Percentiles rank a stretch among this genome's conserved stretches.
Conservation (phyloP, 2,888 invertebrate species). For the Peribatodes rhomboidaria region DNA sequence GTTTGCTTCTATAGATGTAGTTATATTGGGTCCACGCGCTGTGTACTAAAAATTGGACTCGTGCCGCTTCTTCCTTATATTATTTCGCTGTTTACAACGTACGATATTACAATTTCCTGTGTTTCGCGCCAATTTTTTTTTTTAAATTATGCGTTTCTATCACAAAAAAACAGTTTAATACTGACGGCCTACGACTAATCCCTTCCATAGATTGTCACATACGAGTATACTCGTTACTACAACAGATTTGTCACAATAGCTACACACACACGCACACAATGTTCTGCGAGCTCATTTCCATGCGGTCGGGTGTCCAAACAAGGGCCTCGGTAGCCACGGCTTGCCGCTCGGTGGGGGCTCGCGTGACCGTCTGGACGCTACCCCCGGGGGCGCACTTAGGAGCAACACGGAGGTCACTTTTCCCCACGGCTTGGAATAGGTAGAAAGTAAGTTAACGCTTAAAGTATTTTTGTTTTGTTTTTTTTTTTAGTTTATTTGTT, state of each 20-base stretch:
- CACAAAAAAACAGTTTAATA: too few relatives aligned
- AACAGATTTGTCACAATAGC: slow-evolving; percentile 40
- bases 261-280: slow-evolving; percentile 34
- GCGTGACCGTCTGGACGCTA: slow-evolving; percentile 33
- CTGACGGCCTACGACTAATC: too few relatives aligned
- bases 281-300: slow-evolving; percentile 42
- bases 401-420: neutral
- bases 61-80: too few relatives aligned
- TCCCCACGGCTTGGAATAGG: neutral
- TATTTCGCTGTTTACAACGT: too few relatives aligned
- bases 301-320: slow-evolving; percentile 44
- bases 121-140: too few relatives aligned
- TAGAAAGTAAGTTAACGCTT: neutral
- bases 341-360: slow-evolving; percentile 13
- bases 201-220: too few relatives aligned
- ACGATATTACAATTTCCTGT: too few relatives aligned
- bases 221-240: neutral
- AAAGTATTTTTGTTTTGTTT: neutral
- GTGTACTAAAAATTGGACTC: too few relatives aligned
- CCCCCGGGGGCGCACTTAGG: slow-evolving; percentile 2
- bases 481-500: neutral
- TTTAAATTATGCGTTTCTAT: too few relatives aligned
- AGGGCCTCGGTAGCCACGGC: slow-evolving; percentile 27
- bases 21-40: too few relatives aligned
- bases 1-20: too few relatives aligned